Conservation (phyloP, 1,140 invertebrate species). For the Formica exsecta region DNA sequence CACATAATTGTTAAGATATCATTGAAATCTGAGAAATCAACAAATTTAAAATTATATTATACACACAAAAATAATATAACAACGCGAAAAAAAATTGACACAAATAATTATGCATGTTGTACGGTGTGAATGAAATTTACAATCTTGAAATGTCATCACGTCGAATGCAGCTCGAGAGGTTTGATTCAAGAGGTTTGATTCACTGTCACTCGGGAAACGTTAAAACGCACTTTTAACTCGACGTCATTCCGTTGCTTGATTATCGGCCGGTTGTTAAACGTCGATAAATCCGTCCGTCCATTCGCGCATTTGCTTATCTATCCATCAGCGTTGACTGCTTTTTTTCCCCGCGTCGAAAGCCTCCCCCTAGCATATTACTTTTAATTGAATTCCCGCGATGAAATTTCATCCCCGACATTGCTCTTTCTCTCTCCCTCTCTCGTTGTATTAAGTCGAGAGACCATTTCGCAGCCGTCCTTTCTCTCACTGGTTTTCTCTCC, state of each 20-base stretch:
- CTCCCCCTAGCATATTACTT: slow-evolving; percentile 79
- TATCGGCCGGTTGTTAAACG: slow-evolving; percentile 40
- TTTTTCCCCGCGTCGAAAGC: slow-evolving; percentile 52
- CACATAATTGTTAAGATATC: background rate
- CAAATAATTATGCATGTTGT: background rate
- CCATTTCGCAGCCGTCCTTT: slow-evolving; percentile 68
- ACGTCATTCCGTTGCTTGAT: slow-evolving; percentile 11
- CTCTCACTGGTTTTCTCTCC: slow-evolving; percentile 7
- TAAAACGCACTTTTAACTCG: slow-evolving; percentile 27
- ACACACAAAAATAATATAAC: background rate
- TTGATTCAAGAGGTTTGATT: background rate
- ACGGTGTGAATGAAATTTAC: background rate
- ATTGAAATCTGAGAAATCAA: background rate
- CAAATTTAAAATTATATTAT: background rate
- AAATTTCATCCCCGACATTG: slow-evolving; percentile 81
- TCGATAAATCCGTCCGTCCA: slow-evolving; percentile 65
- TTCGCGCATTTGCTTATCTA: slow-evolving; percentile 67
- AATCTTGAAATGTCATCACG: background rate
- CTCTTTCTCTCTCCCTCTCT: slow-evolving; percentile 27
- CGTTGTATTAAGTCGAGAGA: slow-evolving; percentile 76
- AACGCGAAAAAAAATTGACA: background rate
- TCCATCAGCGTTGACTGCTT: slow-evolving; percentile 58
- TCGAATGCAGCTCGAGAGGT: background rate
- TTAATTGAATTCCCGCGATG: slow-evolving; percentile 85
- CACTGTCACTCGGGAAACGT: background rate